phyloP scores from a whole-genome alignment of 2,113 vertebrate genomes.

The Aplodontia rufa region DNA sequence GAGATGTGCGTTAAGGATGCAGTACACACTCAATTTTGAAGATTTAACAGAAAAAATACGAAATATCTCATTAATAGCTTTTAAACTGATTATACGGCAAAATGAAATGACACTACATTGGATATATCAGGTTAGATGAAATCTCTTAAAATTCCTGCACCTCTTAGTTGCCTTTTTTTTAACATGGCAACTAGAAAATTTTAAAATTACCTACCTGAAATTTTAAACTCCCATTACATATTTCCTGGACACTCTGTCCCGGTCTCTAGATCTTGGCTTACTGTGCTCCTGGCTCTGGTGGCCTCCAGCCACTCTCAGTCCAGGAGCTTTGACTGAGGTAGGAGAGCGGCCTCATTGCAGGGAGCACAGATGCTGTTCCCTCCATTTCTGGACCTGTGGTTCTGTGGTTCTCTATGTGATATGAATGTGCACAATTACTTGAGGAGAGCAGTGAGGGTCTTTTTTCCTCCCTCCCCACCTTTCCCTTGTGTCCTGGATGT shows the following conservation, averaged over 20 bases:
- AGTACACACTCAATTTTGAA: neutral
- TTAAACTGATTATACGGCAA: slow-evolving; percentile 25
- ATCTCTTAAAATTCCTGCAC: slow-evolving; percentile 8
- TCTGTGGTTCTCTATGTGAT: neutral
- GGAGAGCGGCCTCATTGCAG: accelerated
- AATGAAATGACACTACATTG: slow-evolving; percentile 29
- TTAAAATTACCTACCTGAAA: neutral
- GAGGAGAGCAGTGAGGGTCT: neutral
- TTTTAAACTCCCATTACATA: neutral
- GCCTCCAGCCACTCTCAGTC: neutral
- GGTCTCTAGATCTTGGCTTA: neutral
- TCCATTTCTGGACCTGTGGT: neutral
- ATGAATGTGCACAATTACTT: neutral
- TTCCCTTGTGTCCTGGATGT: slow-evolving; percentile 38
- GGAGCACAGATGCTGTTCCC: neutral
- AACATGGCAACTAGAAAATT: neutral
- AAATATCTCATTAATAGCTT: slow-evolving; percentile 21
- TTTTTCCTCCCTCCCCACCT: neutral
- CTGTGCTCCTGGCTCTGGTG: neutral
- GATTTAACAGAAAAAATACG: neutral
- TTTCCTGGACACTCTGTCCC: neutral
- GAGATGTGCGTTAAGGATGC: neutral
- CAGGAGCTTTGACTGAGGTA: neutral
- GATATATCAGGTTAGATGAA: neutral
- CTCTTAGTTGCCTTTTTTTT: neutral